A percentile compares a stretch with the other conserved stretches of the same genome.
Evolutionary conservation across 2,113 vertebrate species (phyloP).

Genomic region (Nibea coibor): DNA sequence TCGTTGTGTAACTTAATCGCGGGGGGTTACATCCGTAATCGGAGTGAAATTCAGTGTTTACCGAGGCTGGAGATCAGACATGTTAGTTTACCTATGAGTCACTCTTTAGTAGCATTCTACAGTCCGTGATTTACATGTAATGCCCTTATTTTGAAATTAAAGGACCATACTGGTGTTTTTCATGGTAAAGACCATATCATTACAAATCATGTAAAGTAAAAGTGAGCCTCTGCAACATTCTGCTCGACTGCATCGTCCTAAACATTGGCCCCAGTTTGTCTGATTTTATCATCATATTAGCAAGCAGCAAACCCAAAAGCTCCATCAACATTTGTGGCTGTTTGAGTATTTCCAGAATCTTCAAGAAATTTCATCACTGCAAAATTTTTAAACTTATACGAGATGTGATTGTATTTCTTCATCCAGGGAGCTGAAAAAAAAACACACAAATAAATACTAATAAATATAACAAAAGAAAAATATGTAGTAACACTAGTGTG

Average conservation of each 20-base stretch:
- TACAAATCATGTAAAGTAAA: not conserved
- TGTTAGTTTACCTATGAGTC: not conserved
- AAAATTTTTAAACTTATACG: not conserved
- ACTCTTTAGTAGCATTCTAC: not conserved
- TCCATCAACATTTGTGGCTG: not conserved
- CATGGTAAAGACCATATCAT: not conserved
- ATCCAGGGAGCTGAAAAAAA: not conserved
- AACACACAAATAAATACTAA: too few relatives aligned
- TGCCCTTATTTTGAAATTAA: conserved; percentile 2
- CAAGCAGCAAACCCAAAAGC: not conserved
- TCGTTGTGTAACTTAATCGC: not conserved
- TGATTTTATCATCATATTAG: not conserved
- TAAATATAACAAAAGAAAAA: not conserved
- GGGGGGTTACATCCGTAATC: not conserved
- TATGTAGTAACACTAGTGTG: not conserved
- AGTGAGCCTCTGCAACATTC: not conserved
- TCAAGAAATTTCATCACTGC: not conserved
- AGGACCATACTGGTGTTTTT: not conserved
- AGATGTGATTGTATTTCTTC: not conserved
- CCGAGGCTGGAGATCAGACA: not conserved
- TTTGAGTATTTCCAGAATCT: not conserved
- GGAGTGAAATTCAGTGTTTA: not conserved
- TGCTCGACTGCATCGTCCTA: not conserved
- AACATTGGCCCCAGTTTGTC: not conserved
- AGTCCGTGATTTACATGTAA: not conserved